Percentiles rank a stretch among this genome's conserved stretches.
These are phyloP conservation scores for Cryptoprocta ferox DNA, from an alignment of 2,797 vertebrate genomes.

Conservation along the genomic window DNA sequence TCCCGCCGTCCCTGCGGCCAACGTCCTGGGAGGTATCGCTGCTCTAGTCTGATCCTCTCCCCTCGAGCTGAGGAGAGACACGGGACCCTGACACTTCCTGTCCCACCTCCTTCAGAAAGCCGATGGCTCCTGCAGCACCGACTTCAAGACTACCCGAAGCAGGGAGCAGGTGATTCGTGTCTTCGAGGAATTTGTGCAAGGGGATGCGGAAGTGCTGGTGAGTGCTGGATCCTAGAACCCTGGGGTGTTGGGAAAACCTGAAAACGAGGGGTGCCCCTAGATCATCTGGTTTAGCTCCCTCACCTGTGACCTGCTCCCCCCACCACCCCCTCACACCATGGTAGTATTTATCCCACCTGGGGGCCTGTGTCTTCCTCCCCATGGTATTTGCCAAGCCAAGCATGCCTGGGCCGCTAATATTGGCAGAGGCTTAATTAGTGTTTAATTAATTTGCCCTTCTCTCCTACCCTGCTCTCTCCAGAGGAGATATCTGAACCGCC, in stretches of 20 bases:
- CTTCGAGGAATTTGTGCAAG: conserved; percentile 94
- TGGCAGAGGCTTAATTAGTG: background rate
- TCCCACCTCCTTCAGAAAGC: conserved; percentile 89
- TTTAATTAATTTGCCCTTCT: background rate
- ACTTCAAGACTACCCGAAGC: conserved; percentile 97
- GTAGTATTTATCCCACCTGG: background rate
- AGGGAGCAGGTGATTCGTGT: conserved; percentile 93
- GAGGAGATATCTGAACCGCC: conserved; percentile 94
- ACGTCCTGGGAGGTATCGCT: background rate
- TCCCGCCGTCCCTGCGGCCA: background rate
- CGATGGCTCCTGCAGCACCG: conserved; percentile 95
- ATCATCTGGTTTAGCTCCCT: background rate
- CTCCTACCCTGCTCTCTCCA: conserved; percentile 75
- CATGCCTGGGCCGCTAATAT: background rate
- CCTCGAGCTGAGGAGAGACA: background rate
- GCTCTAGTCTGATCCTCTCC: background rate
- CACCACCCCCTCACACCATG: too few species aligned
- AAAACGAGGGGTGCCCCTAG: background rate
- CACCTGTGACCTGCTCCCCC: background rate
- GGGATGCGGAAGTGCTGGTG: conserved; percentile 92
- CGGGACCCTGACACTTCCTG: conserved; percentile 35
- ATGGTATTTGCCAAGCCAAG: background rate
- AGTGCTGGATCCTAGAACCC: conserved; percentile 69
- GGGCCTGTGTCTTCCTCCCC: background rate
- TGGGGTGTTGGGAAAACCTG: background rate